Evolutionary conservation across 2,113 vertebrate genomes (phyloP).

Genomic region (Ceyx cyanopectus): DNA sequence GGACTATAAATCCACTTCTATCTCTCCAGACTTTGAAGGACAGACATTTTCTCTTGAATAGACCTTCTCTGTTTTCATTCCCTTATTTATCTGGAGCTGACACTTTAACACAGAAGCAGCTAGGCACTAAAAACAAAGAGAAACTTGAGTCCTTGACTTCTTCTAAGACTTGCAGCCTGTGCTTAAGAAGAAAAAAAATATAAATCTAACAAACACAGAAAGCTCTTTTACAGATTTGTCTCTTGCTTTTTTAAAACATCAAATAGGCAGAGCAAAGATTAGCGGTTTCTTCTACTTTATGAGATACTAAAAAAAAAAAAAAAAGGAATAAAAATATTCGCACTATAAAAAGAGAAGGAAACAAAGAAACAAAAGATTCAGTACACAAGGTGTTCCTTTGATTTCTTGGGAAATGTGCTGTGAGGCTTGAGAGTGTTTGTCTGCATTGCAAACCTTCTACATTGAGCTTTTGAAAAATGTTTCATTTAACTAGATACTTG

Average conservation of each 20-base stretch:
- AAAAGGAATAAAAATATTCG: slow-evolving; percentile 21
- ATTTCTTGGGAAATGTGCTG: slow-evolving; percentile 7
- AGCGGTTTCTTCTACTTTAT: not conserved
- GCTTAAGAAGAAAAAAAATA: slow-evolving; percentile 34
- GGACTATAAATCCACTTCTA: slow-evolving; percentile 37
- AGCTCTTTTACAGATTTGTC: slow-evolving; percentile 2
- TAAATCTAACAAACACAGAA: not conserved
- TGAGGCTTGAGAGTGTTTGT: not conserved
- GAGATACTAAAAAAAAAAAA: not conserved
- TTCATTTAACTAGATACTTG: slow-evolving; percentile 37
- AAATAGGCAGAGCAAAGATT: slow-evolving; percentile 32
- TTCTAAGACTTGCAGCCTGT: slow-evolving; percentile 40
- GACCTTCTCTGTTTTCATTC: slow-evolving; percentile 61
- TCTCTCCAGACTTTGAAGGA: slow-evolving; percentile 57
- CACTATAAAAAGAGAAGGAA: not conserved
- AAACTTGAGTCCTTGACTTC: slow-evolving; percentile 64
- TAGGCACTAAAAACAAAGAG: slow-evolving; percentile 61
- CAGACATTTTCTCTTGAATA: slow-evolving; percentile 53
- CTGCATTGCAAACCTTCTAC: slow-evolving; percentile 1
- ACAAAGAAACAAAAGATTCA: not conserved
- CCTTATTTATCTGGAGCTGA: slow-evolving; percentile 56
- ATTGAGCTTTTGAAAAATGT: slow-evolving; percentile 22
- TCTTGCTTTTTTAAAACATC: slow-evolving; percentile 37
- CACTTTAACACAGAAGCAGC: slow-evolving; percentile 43
- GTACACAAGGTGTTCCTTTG: not conserved